A percentile compares a stretch with the other conserved stretches of the same genome.
Evolutionary conservation across 2,888 invertebrate species (phyloP).

Genomic region (Frankliniella intonsa): DNA sequence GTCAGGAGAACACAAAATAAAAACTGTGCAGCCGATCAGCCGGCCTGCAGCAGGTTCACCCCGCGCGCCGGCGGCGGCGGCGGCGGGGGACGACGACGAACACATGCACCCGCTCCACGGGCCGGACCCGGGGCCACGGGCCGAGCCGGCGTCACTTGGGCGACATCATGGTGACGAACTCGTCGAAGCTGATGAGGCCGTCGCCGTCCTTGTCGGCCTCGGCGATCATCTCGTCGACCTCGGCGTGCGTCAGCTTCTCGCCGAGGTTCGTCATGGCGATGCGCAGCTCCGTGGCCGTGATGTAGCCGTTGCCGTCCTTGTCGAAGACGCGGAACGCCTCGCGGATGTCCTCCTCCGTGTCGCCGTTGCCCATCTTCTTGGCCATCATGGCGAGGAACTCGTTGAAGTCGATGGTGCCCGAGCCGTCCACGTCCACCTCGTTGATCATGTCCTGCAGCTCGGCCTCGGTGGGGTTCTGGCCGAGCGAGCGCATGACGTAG

Average conservation of each 20-base stretch:
- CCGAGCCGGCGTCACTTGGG: not conserved
- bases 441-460: conserved; percentile 31
- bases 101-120: not conserved
- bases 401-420: conserved; percentile 28
- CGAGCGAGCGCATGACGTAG: conserved; percentile 29
- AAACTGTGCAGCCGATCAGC: not conserved
- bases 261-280: conserved; percentile 99
- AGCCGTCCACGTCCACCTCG: conserved; percentile 29
- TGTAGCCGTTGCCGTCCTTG: conserved; percentile 99
- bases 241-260: conserved; percentile 98
- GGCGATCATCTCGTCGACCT: conserved; percentile 99
- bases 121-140: not conserved
- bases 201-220: conserved; percentile 99
- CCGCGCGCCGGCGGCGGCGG: not conserved
- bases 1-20: not conserved
- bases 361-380: conserved; percentile 84
- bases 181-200: conserved; percentile 98
- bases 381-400: conserved; percentile 29
- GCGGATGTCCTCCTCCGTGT: conserved; percentile 98
- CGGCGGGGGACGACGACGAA: not conserved
- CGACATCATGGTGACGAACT: conserved; percentile 24
- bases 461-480: conserved; percentile 28
- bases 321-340: conserved; percentile 99
- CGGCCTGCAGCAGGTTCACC: not conserved
- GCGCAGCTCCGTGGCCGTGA: conserved; percentile 95